A percentile compares a stretch with the other conserved stretches of the same genome.
These are phyloP conservation scores for Myiozetetes cayanensis DNA, from an alignment of 2,113 vertebrate species.

Conservation along the genomic window DNA sequence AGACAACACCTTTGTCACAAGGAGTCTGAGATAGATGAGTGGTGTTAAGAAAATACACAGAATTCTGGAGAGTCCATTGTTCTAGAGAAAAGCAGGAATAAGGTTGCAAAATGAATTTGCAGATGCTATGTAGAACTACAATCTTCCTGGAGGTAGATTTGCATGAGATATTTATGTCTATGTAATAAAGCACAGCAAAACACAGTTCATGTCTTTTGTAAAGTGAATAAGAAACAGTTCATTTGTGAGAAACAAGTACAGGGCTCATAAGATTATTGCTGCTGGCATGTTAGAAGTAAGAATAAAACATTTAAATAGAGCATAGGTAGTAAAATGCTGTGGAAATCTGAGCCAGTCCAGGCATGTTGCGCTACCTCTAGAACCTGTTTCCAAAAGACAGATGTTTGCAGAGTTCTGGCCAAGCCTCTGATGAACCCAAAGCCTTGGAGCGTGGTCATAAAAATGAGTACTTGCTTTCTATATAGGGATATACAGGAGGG, in stretches of 20 bases:
- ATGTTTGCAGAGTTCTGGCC: neutral
- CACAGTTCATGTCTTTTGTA: neutral
- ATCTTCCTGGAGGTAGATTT: neutral
- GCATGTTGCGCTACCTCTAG: neutral
- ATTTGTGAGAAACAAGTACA: neutral
- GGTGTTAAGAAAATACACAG: neutral
- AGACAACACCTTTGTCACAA: neutral
- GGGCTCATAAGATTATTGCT: neutral
- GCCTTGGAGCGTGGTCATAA: neutral
- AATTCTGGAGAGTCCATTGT: neutral
- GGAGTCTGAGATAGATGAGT: neutral
- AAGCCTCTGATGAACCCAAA: neutral
- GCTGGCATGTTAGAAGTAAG: neutral
- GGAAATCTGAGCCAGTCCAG: neutral
- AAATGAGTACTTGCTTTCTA: neutral
- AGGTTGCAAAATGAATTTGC: neutral
- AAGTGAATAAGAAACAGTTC: neutral
- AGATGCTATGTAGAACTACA: neutral
- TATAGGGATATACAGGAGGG: neutral
- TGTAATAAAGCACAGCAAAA: neutral
- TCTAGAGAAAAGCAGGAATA: neutral
- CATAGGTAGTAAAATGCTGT: neutral
- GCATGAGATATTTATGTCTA: neutral
- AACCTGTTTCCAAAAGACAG: neutral
- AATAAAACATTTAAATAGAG: neutral